Base-by-base conservation (phyloP, 1,140 invertebrate species). In the Eueides isabella region DNA sequence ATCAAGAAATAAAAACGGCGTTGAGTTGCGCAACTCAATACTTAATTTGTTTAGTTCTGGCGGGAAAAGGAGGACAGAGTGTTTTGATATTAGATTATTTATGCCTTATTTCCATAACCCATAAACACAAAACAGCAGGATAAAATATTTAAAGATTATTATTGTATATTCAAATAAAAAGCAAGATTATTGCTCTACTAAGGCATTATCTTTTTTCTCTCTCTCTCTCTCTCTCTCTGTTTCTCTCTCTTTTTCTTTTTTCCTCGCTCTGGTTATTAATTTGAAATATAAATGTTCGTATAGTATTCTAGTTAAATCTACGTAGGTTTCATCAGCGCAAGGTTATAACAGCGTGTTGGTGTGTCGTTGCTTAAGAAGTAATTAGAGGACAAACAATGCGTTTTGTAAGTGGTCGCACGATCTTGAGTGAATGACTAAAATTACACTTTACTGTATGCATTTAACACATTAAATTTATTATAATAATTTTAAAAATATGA, bases 331-430 rank as follows among this genome's bases (percentile, higher is more conserved):
- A 55, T 23, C 44, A 55, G 44, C 44, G 11, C 44, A 72, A 76
- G 75, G 75, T 65, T 35, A 41, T 14, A 19, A 61, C 61, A 5
- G 62, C 55, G 44, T 70, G 61, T 38, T 31, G 41, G 48, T 71
- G 67, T 41, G 41, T 33, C 68, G 66, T 85, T 85, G 68, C 82
- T 33, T 76, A 80, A 85, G 72, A 72, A 68, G 79, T 79, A 85
- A 84, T 82, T 83, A 83, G 74, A 75, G 71, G 80, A 81, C 81
- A 83, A 83, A 84, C 84, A 86, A 84, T 84, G 76, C 62, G 75
- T 86, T 83, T 86, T 84, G 84, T 80, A 86, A 86, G 75, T 33
- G 38, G 73, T 75, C 73, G 67, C 73, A 75, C 67, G 73, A 48
- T 73, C 76, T 69, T 75, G 67, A 63, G 79, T 84, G 74, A 72